A percentile compares a stretch with the other conserved stretches of the same genome.
phyloP scores from a whole-genome alignment of 2,888 invertebrate species.

The Enchytraeus crypticus region DNA sequence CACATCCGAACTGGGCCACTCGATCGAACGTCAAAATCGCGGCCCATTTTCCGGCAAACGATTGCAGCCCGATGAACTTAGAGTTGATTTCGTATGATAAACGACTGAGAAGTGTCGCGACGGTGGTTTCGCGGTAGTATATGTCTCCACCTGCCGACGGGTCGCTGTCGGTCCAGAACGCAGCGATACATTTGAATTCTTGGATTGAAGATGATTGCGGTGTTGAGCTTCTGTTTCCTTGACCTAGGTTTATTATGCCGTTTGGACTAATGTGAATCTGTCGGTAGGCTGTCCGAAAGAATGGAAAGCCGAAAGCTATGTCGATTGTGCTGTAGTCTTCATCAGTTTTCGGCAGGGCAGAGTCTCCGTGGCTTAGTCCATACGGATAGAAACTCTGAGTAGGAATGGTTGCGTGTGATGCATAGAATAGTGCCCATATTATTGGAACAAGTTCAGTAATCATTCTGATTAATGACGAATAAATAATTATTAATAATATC shows the following conservation, averaged over 20 bases:
- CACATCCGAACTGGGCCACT: conserved; percentile 6
- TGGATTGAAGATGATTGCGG: conserved; percentile 3
- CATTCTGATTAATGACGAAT: no score
- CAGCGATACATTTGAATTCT: conserved; percentile 1
- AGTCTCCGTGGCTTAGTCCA: not conserved
- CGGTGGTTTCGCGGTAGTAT: conserved; percentile 8
- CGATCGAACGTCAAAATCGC: conserved; percentile 6
- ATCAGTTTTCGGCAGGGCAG: conserved; percentile 3
- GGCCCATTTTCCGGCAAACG: conserved; percentile 6
- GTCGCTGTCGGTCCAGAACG: conserved; percentile 13
- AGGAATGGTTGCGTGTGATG: no score
- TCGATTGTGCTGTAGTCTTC: conserved; percentile 1
- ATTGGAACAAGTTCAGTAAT: no score
- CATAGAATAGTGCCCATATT: no score
- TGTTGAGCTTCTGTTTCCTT: not conserved
- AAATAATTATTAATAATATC: no score
- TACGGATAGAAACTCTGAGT: conserved; percentile 3
- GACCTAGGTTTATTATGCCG: conserved; percentile 9
- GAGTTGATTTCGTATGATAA: not conserved
- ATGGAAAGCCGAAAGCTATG: conserved; percentile 4
- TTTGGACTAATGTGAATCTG: conserved; percentile 11
- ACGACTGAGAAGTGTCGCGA: not conserved
- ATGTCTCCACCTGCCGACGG: conserved; percentile 9
- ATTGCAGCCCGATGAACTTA: conserved; percentile 1
- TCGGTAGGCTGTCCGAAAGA: conserved; percentile 5